phyloP scores from a whole-genome alignment of 2,888 invertebrate genomes.

The Polymixis flavicincta region DNA sequence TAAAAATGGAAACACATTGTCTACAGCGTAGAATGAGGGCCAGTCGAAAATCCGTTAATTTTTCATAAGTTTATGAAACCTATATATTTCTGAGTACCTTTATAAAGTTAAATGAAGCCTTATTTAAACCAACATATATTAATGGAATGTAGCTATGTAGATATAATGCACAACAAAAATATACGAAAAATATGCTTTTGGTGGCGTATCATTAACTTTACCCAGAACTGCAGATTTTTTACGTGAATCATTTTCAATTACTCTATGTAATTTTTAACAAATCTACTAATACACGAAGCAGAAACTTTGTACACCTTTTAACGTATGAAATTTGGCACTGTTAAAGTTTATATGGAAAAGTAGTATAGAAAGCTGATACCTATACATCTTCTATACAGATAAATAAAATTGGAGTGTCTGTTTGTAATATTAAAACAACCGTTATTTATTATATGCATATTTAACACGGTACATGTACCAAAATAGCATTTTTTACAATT shows the following conservation, averaged over 20 bases:
- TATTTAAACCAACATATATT: neutral
- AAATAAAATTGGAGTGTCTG: too few species aligned
- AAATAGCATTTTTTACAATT: too few species aligned
- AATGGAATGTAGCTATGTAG: too few species aligned
- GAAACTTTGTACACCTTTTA: too few species aligned
- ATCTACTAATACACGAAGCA: too few species aligned
- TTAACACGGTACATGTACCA: too few species aligned
- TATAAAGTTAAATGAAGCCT: neutral
- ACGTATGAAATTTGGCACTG: too few species aligned
- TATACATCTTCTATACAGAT: too few species aligned
- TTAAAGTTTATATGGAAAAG: too few species aligned
- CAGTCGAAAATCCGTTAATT: neutral
- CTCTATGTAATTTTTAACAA: conserved; percentile 1
- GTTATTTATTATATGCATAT: too few species aligned
- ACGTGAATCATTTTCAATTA: neutral
- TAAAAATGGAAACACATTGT: neutral
- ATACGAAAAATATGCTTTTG: neutral
- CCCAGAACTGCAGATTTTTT: neutral
- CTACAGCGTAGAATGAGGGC: neutral
- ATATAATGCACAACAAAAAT: neutral
- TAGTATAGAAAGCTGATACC: too few species aligned
- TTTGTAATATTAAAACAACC: too few species aligned
- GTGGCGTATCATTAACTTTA: neutral
- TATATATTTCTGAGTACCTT: neutral
- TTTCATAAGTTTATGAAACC: neutral